Evolutionary conservation across 2,888 invertebrate genomes (phyloP), one percentile per base, ranked within the genome.

Genomic region (Germaria angustata): DNA sequence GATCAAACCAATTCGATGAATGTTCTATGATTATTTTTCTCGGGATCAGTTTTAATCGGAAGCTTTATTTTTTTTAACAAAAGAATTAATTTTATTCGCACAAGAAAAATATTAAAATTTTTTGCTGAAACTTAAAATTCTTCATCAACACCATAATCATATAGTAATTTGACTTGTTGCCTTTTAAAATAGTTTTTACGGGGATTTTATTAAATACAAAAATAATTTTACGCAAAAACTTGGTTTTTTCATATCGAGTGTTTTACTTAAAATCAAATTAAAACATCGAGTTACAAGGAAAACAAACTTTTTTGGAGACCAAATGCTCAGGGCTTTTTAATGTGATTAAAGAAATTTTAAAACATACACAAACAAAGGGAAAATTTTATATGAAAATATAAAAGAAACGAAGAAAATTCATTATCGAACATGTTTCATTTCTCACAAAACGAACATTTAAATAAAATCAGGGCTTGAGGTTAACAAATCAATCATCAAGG

Each of bases 251-350:
- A 28, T 32, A 34, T 15, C 9, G 0, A 32, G 28, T 15, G 39
- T n/a, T 72, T 49, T n/a, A 13, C 36, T 41, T 53, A 61, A 46
- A 17, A 4, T 32, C 15, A 5, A 41, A 39, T 24, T 41, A 0
- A 36, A 68, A 55, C 55, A 72, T 61, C 44, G 6, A 8, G 28
- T 5, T n/a, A 3, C 55, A 44, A 8, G 8, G 9, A 24, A 65
- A 51, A 7, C 39, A 17, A 20, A 63, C 28, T 84, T 85, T 87
- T 86, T 86, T 87, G 87, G 86, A 87, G 88, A 88, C 89, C 88
- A 88, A 89, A 87, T 87, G 88, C 88, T 88, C 88, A 88, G 88
- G 88, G 87, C 87, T n/a, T 87, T 85, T 87, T 87, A 86, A 53
- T 55, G 59, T 66, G 68, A 69, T 69, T 11, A 46, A 15, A 24